Conservation (phyloP, 2,113 vertebrate species). For the Pygoscelis adeliae region DNA sequence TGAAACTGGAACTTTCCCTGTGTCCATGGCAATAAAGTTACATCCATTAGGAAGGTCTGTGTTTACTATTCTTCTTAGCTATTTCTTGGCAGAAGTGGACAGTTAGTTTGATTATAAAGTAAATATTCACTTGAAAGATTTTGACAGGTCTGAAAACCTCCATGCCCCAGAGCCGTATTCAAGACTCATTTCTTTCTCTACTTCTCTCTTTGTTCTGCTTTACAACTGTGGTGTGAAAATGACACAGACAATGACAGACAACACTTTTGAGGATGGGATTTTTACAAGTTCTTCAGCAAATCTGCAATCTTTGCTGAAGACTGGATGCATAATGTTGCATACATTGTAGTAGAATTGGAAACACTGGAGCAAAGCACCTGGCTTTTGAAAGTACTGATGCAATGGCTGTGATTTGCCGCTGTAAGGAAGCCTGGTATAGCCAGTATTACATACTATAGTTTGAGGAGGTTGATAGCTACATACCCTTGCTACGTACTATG, state of each 20-base stretch:
- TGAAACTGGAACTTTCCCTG: background rate
- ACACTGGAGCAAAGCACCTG: background rate
- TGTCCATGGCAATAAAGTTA: background rate
- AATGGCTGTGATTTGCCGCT: background rate
- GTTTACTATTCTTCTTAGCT: background rate
- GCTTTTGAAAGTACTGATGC: background rate
- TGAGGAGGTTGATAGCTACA: background rate
- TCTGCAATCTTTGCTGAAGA: background rate
- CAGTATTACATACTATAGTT: background rate
- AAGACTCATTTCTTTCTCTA: background rate
- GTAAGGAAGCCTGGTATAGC: background rate
- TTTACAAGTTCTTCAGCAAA: background rate
- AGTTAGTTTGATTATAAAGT: background rate
- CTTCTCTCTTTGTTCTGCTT: background rate
- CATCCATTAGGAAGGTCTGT: background rate
- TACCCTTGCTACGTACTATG: fast-evolving
- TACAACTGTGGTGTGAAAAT: background rate
- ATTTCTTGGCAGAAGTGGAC: background rate
- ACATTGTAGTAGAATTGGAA: background rate
- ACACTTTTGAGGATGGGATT: background rate
- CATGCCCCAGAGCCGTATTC: background rate
- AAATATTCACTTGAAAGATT: background rate
- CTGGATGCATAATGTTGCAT: background rate
- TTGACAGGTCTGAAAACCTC: background rate
- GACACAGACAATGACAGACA: background rate